These are phyloP conservation scores for Drosophila robusta DNA, from an alignment of 2,888 invertebrate species.

Conservation along the genomic window DNA sequence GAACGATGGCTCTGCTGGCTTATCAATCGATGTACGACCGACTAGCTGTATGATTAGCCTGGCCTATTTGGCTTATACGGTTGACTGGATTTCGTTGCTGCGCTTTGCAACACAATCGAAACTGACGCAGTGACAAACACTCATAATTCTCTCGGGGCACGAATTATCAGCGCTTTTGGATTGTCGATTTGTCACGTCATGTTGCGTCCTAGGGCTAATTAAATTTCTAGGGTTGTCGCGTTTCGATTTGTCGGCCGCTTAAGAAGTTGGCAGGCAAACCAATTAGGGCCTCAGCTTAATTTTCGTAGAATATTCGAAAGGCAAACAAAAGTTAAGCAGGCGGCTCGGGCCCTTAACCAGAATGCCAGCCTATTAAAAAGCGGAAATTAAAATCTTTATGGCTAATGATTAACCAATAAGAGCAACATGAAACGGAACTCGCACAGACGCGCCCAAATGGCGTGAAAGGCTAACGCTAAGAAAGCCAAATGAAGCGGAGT, in stretches of 20 bases:
- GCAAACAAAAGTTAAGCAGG: conserved; percentile 45
- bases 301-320: conserved; percentile 53
- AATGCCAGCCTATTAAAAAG: conserved; percentile 54
- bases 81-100: conserved; percentile 30
- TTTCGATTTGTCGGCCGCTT: conserved; percentile 12
- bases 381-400: conserved; percentile 80
- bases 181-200: conserved; percentile 30
- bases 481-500: conserved; percentile 22
- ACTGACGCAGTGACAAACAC: conserved; percentile 4
- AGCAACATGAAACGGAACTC: conserved; percentile 40
- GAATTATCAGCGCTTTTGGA: conserved; percentile 15
- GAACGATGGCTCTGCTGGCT: conserved; percentile 46
- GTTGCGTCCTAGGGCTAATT: conserved; percentile 2
- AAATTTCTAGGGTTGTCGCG: conserved; percentile 9
- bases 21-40: conserved; percentile 53
- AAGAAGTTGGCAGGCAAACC: conserved; percentile 9
- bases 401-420: conserved; percentile 82
- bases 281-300: conserved; percentile 43
- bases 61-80: conserved; percentile 16
- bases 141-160: conserved; percentile 24
- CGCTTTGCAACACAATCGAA: conserved; percentile 30
- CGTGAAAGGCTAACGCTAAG: conserved; percentile 30
- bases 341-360: conserved; percentile 3
- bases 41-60: conserved; percentile 22
- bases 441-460: conserved; percentile 19